phyloP scores from a whole-genome alignment of 2,888 invertebrate genomes.

The Agonum fuliginosum region DNA sequence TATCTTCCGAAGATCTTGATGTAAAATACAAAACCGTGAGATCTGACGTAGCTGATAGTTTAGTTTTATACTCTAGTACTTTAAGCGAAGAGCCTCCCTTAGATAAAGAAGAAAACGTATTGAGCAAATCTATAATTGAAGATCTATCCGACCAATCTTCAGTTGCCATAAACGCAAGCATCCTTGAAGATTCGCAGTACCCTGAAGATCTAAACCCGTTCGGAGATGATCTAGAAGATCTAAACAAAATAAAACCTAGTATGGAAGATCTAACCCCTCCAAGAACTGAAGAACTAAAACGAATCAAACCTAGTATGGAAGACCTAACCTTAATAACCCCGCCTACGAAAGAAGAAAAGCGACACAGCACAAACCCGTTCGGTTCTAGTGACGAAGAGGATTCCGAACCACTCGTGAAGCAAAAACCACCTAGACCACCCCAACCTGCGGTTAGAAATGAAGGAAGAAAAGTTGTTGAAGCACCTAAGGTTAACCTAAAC shows the following conservation, averaged over 20 bases:
- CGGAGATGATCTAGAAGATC: slow-evolving; percentile 81
- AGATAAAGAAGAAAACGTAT: background rate
- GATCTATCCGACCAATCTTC: slow-evolving; percentile 26
- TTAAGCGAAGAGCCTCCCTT: slow-evolving; percentile 1
- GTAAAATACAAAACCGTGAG: slow-evolving; percentile 34
- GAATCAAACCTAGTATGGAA: slow-evolving; percentile 34
- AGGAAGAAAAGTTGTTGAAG: slow-evolving; percentile 63
- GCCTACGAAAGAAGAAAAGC: slow-evolving; percentile 3
- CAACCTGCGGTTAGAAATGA: slow-evolving; percentile 62
- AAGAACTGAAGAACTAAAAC: background rate
- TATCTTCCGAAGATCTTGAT: slow-evolving; percentile 19
- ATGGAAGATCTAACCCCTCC: background rate
- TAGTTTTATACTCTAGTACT: slow-evolving; percentile 28
- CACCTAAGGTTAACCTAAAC: slow-evolving; percentile 77
- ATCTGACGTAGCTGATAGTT: slow-evolving; percentile 49
- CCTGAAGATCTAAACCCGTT: slow-evolving; percentile 91
- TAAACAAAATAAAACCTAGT: slow-evolving; percentile 65
- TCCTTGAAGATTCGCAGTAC: slow-evolving; percentile 60
- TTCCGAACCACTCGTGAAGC: slow-evolving; percentile 70
- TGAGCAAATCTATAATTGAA: slow-evolving; percentile 25
- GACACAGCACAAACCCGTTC: slow-evolving; percentile 80
- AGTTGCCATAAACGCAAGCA: background rate
- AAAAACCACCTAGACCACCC: slow-evolving; percentile 70
- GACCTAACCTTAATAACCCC: slow-evolving; percentile 44
- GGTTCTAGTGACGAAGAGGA: slow-evolving; percentile 80